phyloP scores from a whole-genome alignment of 2,888 invertebrate genomes.

The Drosophila fungiperda region DNA sequence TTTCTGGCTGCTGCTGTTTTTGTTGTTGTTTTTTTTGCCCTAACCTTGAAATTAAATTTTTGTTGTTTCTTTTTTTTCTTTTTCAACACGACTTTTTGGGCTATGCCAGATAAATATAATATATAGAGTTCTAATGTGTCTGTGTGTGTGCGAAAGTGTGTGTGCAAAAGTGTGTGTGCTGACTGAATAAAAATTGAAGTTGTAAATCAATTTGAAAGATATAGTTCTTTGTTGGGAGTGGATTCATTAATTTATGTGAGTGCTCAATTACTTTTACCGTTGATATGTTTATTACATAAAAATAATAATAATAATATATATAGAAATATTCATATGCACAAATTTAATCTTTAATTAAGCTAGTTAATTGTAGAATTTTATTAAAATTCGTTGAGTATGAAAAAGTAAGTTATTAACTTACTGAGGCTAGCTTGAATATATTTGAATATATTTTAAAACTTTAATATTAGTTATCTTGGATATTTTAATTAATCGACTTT shows the following conservation, averaged over 20 bases:
- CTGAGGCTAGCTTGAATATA: not conserved
- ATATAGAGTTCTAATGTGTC: conserved; percentile 31
- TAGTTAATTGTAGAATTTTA: not conserved
- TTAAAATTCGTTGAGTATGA: not conserved
- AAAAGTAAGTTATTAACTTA: not conserved
- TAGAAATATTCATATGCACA: not conserved
- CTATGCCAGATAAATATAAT: conserved; percentile 46
- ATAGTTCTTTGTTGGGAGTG: conserved; percentile 5
- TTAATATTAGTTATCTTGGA: not conserved
- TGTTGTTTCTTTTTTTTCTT: conserved; percentile 36
- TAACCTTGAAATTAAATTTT: conserved; percentile 72
- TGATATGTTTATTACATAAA: not conserved
- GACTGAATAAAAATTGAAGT: conserved; percentile 18
- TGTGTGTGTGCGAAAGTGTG: conserved; percentile 2
- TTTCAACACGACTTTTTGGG: conserved; percentile 15
- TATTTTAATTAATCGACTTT: not conserved
- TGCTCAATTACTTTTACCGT: not conserved
- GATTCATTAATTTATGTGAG: not conserved
- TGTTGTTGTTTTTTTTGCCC: conserved; percentile 43
- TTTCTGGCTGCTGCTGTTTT: conserved; percentile 16
- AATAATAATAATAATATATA: no score
- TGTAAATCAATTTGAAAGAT: conserved; percentile 48
- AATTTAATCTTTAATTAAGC: not conserved
- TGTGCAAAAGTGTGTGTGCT: conserved; percentile 11
- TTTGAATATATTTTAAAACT: not conserved